Percentiles rank a stretch among this genome's conserved stretches.
phyloP scores from a whole-genome alignment of 2,113 vertebrate genomes.

The Galbula dea region DNA sequence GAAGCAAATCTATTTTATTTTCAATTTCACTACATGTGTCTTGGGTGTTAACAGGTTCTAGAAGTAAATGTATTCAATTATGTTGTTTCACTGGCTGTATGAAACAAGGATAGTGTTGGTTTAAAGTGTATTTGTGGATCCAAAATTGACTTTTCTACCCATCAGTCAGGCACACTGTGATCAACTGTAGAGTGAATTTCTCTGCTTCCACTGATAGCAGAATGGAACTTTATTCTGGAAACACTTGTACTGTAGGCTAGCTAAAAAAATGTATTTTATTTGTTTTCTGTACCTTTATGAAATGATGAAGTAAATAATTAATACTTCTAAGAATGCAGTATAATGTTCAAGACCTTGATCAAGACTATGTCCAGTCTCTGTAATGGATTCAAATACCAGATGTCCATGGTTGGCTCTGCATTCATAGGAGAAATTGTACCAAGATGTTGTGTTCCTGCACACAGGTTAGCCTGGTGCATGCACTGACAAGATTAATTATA shows the following conservation, averaged over 20 bases:
- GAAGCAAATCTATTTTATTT: neutral
- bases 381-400: conserved; percentile 39
- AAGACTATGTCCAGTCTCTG: neutral
- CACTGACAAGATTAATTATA: conserved; percentile 72
- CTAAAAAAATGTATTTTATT: neutral
- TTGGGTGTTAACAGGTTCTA: neutral
- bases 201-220: neutral
- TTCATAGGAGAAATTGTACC: neutral
- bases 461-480: neutral
- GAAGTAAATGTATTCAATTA: neutral
- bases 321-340: conserved; percentile 24
- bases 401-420: neutral
- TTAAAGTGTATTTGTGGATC: neutral
- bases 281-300: conserved; percentile 15
- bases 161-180: neutral
- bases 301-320: conserved; percentile 62
- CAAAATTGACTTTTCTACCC: neutral
- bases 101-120: neutral
- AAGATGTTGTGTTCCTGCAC: neutral
- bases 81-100: neutral
- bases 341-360: conserved; percentile 19
- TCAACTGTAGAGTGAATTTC: neutral
- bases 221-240: neutral
- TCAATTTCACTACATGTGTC: neutral
- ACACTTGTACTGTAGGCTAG: neutral